These are phyloP conservation scores for Dilophus febrilis DNA, from an alignment of 2,888 invertebrate genomes.

Conservation along the genomic window DNA sequence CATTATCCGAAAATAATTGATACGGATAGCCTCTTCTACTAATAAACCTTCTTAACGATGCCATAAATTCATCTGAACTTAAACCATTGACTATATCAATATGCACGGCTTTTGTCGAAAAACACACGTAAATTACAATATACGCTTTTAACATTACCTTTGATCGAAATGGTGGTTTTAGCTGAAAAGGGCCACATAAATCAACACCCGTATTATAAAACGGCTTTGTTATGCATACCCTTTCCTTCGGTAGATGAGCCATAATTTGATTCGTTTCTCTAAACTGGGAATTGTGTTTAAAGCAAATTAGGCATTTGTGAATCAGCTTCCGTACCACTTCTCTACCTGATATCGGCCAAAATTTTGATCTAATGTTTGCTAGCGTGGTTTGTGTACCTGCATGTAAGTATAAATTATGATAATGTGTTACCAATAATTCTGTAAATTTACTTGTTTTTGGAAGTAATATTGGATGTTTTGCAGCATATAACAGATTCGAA, in stretches of 20 bases:
- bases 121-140: neutral
- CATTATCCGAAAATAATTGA: neutral
- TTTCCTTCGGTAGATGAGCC: constrained; percentile 9
- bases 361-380: constrained; percentile 9
- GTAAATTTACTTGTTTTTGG: too few relatives aligned
- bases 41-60: neutral
- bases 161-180: neutral
- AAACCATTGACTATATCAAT: neutral
- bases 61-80: neutral
- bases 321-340: too few relatives aligned
- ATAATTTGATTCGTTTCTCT: constrained; percentile 6
- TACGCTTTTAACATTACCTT: neutral
- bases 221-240: constrained; percentile 10
- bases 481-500: constrained; percentile 5
- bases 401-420: too few relatives aligned
- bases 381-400: too few relatives aligned
- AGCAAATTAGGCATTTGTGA: too few relatives aligned
- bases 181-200: constrained; percentile 12
- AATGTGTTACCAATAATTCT: too few relatives aligned
- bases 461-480: constrained; percentile 12
- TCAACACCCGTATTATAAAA: constrained; percentile 13
- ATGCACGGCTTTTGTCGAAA: neutral
- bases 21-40: neutral
- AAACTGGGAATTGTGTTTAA: neutral
- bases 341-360: constrained; percentile 10